Base-by-base conservation (phyloP, 2,888 invertebrate genomes). In the Parascotia fuliginaria region DNA sequence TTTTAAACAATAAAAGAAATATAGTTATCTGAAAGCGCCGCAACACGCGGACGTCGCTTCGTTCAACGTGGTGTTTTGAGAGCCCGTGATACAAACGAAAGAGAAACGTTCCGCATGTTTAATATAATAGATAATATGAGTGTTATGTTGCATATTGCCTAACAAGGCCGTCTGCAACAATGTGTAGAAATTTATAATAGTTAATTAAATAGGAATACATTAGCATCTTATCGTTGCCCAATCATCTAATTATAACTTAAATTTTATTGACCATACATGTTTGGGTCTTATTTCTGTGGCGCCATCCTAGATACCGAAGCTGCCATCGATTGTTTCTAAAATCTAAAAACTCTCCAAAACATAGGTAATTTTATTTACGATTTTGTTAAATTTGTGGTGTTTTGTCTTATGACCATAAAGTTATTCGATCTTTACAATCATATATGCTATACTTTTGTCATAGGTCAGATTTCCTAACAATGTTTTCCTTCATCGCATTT, bases 151-250 rank as follows among this genome's bases (percentile, higher is more conserved):
- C 70, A 67, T 46, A 47, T 63, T 69, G 70, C 60, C 50, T 62
- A 67, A 69, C 70, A 69, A 69, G 68, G 68, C 65, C 70, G 70
- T 62, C 65, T 67, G 68, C 70, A 69, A 67, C 70, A 70, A 69
- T 69, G 57, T 69, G 68, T 69, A 70, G 68, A 70, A 69, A 69
- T 65, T 62, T 56, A 70, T 69, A 67, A 65, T 57, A 69, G 61
- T 69, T 70, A 70, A 67, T 67, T 70, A 67, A 70, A 60, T 54
- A 59, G 61, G 60, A 67, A 67, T 70, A 68, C 31, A 68, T 68
- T 68, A 68, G 36, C 58, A 64, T 66, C 64, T 63, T 64, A 66
- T 68, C 68, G 61, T 68, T 68, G 70, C 64, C 67, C 61, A 70
- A 68, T 60, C 58, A 64, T 60, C 53, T 66, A 66, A 70, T 70